A percentile compares a stretch with the other conserved stretches of the same genome.
Conservation (phyloP, 2,888 invertebrate species). For the Uropetala carovei region DNA sequence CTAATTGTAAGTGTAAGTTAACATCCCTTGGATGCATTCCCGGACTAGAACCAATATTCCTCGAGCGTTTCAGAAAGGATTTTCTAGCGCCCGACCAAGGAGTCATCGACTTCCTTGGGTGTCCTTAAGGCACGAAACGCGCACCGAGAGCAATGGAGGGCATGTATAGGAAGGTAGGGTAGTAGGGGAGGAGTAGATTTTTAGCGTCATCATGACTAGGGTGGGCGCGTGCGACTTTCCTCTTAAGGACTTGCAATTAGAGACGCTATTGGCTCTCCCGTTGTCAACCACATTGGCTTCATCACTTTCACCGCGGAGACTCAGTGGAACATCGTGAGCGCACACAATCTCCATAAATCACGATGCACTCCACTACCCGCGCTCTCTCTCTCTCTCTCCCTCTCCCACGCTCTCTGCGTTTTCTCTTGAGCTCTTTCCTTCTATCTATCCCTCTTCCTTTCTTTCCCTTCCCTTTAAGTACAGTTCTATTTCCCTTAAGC, state of each 20-base stretch:
- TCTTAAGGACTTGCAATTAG: conserved; percentile 63
- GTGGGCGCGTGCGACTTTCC: conserved; percentile 62
- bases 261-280: conserved; percentile 58
- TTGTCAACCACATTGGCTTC: conserved; percentile 60
- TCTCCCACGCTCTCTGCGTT: background rate
- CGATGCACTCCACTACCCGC: conserved; percentile 39
- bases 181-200: conserved; percentile 32
- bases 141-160: background rate
- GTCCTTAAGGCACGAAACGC: background rate
- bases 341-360: conserved; percentile 59
- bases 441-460: background rate
- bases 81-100: background rate
- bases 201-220: conserved; percentile 53
- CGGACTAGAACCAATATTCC: background rate
- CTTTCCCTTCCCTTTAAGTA: background rate
- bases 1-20: no score
- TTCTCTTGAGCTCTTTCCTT: background rate
- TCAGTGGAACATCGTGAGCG: conserved; percentile 48
- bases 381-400: background rate
- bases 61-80: background rate
- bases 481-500: background rate
- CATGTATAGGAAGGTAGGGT: background rate
- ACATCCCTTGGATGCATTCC: background rate
- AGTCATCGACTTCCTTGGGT: background rate
- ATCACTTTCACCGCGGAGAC: conserved; percentile 50